Conservation (phyloP, 2,797 vertebrate species). For the Gymnoscopelus braueri region DNA sequence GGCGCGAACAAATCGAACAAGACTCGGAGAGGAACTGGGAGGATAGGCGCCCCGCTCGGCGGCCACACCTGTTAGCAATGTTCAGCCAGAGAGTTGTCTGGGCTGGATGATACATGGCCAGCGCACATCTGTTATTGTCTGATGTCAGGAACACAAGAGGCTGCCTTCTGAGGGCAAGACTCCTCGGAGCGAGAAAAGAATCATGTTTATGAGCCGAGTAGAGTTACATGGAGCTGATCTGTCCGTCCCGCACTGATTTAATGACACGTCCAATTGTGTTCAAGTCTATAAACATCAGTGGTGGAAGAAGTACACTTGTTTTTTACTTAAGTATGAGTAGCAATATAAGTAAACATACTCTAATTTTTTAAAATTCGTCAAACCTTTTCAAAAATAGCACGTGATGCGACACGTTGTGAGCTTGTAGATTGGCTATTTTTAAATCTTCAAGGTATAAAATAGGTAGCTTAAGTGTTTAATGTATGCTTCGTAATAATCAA, state of each 20-base stretch:
- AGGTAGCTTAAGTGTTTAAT: too few species aligned
- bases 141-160: constrained; percentile 34
- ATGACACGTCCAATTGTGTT: constrained; percentile 10
- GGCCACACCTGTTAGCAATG: constrained; percentile 50
- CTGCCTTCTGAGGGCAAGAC: constrained; percentile 34
- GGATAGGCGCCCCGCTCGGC: constrained; percentile 20
- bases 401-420: too few species aligned
- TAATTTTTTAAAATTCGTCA: too few species aligned
- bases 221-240: constrained; percentile 22
- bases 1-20: constrained; percentile 41
- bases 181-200: constrained; percentile 30
- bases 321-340: too few species aligned
- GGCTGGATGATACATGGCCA: constrained; percentile 45
- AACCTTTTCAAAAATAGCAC: too few species aligned
- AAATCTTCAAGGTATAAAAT: too few species aligned
- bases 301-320: too few species aligned
- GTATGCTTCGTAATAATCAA: too few species aligned
- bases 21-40: constrained; percentile 44
- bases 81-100: constrained; percentile 52
- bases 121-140: constrained; percentile 56
- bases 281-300: neutral
- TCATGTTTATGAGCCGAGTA: constrained; percentile 29
- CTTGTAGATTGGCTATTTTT: too few species aligned
- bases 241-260: constrained; percentile 27
- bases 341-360: too few species aligned